phyloP scores from a whole-genome alignment of 2,888 invertebrate species.

The Lithophane socia region DNA sequence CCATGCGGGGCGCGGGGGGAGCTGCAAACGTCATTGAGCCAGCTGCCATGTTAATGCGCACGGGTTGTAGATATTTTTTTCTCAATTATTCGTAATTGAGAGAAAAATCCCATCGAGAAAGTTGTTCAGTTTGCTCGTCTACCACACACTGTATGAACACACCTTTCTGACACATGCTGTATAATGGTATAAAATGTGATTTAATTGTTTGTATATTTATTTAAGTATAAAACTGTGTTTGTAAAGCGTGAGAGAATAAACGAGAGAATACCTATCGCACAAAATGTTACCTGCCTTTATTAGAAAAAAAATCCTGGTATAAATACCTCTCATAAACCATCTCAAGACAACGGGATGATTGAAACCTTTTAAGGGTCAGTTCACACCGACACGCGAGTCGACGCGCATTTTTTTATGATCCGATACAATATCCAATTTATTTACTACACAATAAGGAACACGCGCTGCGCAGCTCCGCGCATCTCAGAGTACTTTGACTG shows the following conservation, averaged over 20 bases:
- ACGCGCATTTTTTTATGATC: too few relatives aligned
- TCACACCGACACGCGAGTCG: too few relatives aligned
- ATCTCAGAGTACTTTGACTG: too few relatives aligned
- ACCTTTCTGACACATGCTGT: not conserved
- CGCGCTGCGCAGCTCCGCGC: too few relatives aligned
- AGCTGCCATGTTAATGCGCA: too few relatives aligned
- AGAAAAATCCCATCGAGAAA: not conserved
- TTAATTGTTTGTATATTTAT: slow-evolving; percentile 9
- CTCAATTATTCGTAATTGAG: too few relatives aligned
- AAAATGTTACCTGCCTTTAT: not conserved
- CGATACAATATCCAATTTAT: too few relatives aligned
- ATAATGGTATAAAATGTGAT: not conserved
- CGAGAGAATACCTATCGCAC: slow-evolving; percentile 22
- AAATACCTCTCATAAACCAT: not conserved
- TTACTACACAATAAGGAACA: too few relatives aligned
- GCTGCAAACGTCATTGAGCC: too few relatives aligned
- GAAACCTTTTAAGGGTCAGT: not conserved
- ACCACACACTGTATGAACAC: not conserved
- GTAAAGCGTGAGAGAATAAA: not conserved
- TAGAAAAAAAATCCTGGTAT: not conserved
- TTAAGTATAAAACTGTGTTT: not conserved
- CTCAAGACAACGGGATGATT: not conserved
- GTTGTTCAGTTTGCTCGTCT: too few relatives aligned
- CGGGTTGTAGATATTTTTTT: too few relatives aligned
- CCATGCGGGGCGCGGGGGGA: too few relatives aligned